Percentiles rank a stretch among this genome's conserved stretches.
phyloP scores from a whole-genome alignment of 2,888 invertebrate genomes.

The Pimpla rufipes region DNA sequence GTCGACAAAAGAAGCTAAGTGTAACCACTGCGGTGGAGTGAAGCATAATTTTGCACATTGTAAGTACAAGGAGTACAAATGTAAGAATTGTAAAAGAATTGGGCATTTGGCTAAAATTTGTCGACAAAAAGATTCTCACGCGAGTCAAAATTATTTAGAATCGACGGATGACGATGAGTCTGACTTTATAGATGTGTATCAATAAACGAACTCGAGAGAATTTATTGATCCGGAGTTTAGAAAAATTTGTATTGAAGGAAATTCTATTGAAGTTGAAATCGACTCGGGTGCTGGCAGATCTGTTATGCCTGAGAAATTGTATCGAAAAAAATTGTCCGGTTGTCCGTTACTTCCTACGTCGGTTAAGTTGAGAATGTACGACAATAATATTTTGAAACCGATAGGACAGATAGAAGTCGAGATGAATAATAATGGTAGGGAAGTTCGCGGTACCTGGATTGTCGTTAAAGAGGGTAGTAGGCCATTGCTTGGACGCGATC shows the following conservation, averaged over 20 bases:
- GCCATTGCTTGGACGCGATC: conserved; percentile 63
- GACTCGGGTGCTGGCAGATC: conserved; percentile 74
- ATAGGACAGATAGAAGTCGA: conserved; percentile 58
- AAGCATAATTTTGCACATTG: conserved; percentile 2
- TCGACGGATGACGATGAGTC: not conserved
- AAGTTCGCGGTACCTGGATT: conserved; percentile 43
- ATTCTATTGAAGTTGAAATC: conserved; percentile 72
- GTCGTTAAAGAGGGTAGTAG: conserved; percentile 54
- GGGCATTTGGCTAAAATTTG: conserved; percentile 16
- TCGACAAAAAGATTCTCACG: not conserved
- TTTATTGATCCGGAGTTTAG: conserved; percentile 39
- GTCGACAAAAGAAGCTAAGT: not conserved
- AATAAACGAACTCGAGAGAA: not conserved
- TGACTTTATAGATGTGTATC: conserved; percentile 23
- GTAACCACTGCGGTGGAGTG: conserved; percentile 26
- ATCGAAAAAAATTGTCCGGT: conserved; percentile 7
- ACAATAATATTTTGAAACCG: conserved; percentile 54
- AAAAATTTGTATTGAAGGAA: conserved; percentile 69
- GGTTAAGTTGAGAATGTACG: conserved; percentile 53
- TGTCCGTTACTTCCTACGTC: conserved; percentile 25
- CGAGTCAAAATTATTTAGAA: conserved; percentile 17
- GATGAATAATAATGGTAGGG: conserved; percentile 30
- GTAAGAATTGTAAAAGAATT: conserved; percentile 15
- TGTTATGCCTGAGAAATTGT: conserved; percentile 35
- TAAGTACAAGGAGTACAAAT: conserved; percentile 14